A percentile compares a stretch with the other conserved stretches of the same genome.
These are phyloP conservation scores for Trachelus troglodyta DNA, from an alignment of 2,888 invertebrate species.

Conservation along the genomic window DNA sequence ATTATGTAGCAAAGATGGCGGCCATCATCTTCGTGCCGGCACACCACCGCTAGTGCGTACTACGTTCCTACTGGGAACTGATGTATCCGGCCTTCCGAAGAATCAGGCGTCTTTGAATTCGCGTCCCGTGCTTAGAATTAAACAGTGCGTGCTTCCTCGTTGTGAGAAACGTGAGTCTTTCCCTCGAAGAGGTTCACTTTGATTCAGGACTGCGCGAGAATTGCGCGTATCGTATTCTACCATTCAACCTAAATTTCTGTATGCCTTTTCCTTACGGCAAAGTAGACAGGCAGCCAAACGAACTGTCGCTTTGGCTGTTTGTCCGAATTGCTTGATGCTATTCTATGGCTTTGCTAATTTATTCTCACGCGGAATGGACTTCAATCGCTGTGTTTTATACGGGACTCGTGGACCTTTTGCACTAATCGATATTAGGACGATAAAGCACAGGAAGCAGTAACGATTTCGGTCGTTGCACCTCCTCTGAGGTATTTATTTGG, in stretches of 20 bases:
- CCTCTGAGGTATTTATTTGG: not conserved
- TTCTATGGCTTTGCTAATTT: not conserved
- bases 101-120: not conserved
- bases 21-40: not conserved
- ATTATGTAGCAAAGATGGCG: conserved; percentile 5
- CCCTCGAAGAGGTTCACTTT: not conserved
- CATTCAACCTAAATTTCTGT: not conserved
- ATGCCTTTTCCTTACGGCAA: not conserved
- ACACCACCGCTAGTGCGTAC: not conserved
- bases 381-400: not conserved
- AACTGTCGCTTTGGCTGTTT: not conserved
- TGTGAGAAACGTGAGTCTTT: not conserved
- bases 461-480: not conserved
- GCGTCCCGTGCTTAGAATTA: not conserved
- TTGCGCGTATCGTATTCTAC: not conserved
- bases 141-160: not conserved
- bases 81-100: not conserved
- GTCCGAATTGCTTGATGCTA: not conserved
- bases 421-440: not conserved
- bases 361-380: not conserved
- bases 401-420: not conserved
- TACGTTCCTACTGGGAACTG: not conserved
- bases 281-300: not conserved
- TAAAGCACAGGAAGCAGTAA: not conserved
- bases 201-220: not conserved